Conservation (phyloP, 2,113 vertebrate species). For the Barnardius zonarius region DNA sequence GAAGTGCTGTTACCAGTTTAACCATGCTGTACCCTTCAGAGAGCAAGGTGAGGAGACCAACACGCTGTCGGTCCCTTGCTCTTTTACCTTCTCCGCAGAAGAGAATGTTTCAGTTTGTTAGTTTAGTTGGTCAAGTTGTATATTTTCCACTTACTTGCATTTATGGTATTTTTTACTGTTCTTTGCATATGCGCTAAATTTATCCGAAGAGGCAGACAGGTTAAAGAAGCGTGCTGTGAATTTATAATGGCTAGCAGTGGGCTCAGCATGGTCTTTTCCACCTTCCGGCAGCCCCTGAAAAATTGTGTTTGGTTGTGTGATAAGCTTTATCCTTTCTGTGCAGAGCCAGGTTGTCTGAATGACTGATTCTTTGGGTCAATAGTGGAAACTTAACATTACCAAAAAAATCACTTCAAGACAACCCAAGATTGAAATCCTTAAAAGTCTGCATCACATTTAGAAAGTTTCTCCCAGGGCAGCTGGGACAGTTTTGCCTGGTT, state of each 20-base stretch:
- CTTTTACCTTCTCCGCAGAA: background rate
- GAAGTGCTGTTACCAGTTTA: background rate
- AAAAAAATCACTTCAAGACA: background rate
- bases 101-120: background rate
- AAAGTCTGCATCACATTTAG: background rate
- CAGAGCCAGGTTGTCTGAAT: slow-evolving; percentile 11
- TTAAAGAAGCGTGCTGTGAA: background rate
- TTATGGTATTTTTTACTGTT: background rate
- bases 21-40: background rate
- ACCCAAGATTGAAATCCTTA: background rate
- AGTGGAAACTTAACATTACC: background rate
- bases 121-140: background rate
- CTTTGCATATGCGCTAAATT: background rate
- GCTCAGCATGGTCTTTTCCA: background rate
- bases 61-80: background rate
- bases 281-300: background rate
- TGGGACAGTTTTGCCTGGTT: background rate
- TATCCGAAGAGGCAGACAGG: background rate
- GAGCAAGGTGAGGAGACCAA: background rate
- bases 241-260: background rate
- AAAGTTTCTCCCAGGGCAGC: background rate
- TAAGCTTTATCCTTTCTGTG: slow-evolving; percentile 50
- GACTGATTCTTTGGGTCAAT: slow-evolving; percentile 34
- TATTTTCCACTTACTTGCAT: background rate
- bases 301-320: background rate